Percentiles rank a stretch among this genome's conserved stretches.
phyloP scores from a whole-genome alignment of 1,140 invertebrate species.

The Sycobia sp. region DNA sequence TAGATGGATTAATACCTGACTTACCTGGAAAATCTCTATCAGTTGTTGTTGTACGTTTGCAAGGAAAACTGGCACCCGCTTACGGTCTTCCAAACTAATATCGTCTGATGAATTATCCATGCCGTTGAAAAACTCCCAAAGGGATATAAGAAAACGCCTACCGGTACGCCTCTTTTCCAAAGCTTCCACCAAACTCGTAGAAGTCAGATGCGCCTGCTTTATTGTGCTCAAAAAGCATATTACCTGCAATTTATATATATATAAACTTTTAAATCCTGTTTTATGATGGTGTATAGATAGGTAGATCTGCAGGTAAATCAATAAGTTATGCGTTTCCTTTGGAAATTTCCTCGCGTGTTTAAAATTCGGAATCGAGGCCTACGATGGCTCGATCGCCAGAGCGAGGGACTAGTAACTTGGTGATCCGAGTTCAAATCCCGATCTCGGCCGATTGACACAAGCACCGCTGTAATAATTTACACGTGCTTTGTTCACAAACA shows the following conservation, averaged over 20 bases:
- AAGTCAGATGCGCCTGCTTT: constrained; percentile 59
- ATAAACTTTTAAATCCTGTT: background rate
- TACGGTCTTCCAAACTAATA: constrained; percentile 66
- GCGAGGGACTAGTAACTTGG: too few relatives aligned
- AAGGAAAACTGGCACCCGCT: constrained; percentile 68
- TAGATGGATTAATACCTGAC: constrained; percentile 28
- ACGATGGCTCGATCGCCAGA: too few relatives aligned
- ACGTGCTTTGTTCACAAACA: too few relatives aligned
- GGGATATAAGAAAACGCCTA: constrained; percentile 46
- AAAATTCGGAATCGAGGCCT: too few relatives aligned
- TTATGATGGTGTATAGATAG: background rate
- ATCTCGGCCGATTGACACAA: too few relatives aligned
- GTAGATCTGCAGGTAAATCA: background rate
- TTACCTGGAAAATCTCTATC: constrained; percentile 68
- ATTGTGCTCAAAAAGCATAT: constrained; percentile 54
- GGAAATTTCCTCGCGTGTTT: background rate
- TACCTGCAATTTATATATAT: constrained; percentile 38
- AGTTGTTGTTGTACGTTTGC: constrained; percentile 66
- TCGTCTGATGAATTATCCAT: constrained; percentile 63
- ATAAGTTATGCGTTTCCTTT: background rate
- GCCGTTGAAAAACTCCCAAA: constrained; percentile 64
- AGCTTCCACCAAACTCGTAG: constrained; percentile 56
- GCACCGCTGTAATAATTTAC: too few relatives aligned
- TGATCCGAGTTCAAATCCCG: too few relatives aligned
- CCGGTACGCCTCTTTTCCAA: constrained; percentile 52